Conservation (phyloP, 1,140 invertebrate species). For the Telenomus remus region DNA sequence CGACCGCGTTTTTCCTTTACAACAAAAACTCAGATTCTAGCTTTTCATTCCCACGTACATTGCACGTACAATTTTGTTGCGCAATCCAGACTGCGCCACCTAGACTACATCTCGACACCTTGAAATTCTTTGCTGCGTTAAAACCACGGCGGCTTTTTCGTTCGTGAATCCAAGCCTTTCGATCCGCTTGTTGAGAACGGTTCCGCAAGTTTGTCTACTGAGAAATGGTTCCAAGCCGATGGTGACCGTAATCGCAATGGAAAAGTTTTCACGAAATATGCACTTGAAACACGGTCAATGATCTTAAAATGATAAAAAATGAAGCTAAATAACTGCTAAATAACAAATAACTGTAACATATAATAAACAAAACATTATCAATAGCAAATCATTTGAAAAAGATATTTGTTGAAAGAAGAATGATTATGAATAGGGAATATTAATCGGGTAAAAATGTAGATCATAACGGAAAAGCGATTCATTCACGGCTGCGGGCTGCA, state of each 20-base stretch:
- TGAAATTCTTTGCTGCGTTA: constrained; percentile 42
- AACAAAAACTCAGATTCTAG: constrained; percentile 25
- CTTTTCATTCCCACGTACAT: constrained; percentile 53
- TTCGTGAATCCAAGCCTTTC: constrained; percentile 38
- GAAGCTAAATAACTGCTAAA: too few relatives aligned
- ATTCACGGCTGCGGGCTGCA: constrained; percentile 55
- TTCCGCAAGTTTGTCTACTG: constrained; percentile 47
- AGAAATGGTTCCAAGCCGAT: constrained; percentile 60
- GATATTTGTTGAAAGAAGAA: constrained; percentile 4
- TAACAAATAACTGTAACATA: too few relatives aligned
- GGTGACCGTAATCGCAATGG: constrained; percentile 57
- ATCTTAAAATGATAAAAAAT: too few relatives aligned
- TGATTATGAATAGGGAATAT: constrained; percentile 9
- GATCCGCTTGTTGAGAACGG: constrained; percentile 44
- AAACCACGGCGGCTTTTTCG: constrained; percentile 47
- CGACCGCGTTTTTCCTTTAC: constrained; percentile 25
- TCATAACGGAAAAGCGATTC: constrained; percentile 58
- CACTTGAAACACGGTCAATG: constrained; percentile 3
- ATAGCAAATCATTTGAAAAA: too few relatives aligned
- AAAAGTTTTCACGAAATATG: constrained; percentile 30
- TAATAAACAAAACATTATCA: too few relatives aligned
- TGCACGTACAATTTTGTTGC: constrained; percentile 47
- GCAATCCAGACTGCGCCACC: constrained; percentile 28
- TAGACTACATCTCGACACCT: constrained; percentile 34
- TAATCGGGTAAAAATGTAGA: constrained; percentile 41